A percentile compares a stretch with the other conserved stretches of the same genome.
Evolutionary conservation across 2,113 vertebrate species (phyloP).

Genomic region (Balaeniceps rex): DNA sequence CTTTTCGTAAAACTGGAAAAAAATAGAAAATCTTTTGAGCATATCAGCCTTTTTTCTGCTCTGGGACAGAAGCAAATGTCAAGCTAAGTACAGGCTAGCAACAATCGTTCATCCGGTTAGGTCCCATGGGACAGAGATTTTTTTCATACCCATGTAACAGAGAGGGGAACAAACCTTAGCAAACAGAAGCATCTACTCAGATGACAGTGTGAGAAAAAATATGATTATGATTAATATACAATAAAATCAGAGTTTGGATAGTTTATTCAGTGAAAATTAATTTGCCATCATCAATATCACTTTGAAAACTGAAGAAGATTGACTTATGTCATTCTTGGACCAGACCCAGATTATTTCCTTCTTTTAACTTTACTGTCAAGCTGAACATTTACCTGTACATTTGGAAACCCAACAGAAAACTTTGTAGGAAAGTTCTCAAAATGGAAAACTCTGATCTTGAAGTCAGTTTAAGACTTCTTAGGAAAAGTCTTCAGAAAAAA

Average conservation of each 20-base stretch:
- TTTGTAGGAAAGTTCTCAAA: neutral
- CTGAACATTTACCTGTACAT: neutral
- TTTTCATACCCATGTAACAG: neutral
- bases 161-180: neutral
- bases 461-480: neutral
- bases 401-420: neutral
- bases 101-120: neutral
- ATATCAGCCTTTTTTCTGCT: neutral
- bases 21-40: neutral
- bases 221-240: accelerated
- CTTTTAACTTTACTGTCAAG: neutral
- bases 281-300: neutral
- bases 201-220: neutral
- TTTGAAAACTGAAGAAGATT: neutral
- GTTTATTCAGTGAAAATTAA: neutral
- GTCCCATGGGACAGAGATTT: neutral
- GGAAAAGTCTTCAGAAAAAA: neutral
- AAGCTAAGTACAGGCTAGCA: neutral
- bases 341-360: neutral
- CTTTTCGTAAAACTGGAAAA: neutral
- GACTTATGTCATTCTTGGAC: neutral
- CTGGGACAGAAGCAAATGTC: neutral
- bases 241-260: neutral
- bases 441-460: neutral
- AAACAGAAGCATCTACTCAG: neutral